Conservation (phyloP, 2,888 invertebrate species). For the Protodeltote pygarga region DNA sequence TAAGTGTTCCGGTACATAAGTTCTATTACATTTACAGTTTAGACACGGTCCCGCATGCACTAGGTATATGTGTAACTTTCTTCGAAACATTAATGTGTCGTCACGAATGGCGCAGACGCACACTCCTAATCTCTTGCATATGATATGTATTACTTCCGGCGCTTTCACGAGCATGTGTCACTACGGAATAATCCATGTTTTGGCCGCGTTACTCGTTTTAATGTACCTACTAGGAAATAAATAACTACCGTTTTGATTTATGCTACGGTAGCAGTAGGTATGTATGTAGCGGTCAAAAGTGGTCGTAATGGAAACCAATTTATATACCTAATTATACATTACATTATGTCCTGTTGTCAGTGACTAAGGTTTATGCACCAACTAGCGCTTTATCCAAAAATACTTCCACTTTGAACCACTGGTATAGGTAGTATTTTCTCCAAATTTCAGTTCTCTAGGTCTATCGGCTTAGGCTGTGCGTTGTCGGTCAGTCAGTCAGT, state of each 20-base stretch:
- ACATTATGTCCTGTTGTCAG: too few relatives aligned
- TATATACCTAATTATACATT: too few relatives aligned
- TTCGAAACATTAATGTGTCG: constrained; percentile 43
- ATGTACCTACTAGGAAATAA: background rate
- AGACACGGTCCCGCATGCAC: constrained; percentile 8
- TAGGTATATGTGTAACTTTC: constrained; percentile 32
- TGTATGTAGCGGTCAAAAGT: too few relatives aligned
- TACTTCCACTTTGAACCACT: too few relatives aligned
- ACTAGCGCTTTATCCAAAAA: too few relatives aligned
- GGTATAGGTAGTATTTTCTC: too few relatives aligned
- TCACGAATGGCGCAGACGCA: constrained; percentile 48
- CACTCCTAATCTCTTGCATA: constrained; percentile 52
- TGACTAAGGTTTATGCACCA: too few relatives aligned
- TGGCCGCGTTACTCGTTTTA: constrained; percentile 1
- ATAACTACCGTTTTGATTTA: background rate
- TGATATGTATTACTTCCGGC: constrained; percentile 61
- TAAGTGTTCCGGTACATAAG: background rate
- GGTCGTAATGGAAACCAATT: too few relatives aligned
- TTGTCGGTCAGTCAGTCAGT: too few relatives aligned
- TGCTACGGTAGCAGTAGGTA: too few relatives aligned
- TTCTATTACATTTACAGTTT: constrained; percentile 8
- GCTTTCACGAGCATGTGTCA: constrained; percentile 59
- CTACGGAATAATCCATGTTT: constrained; percentile 41
- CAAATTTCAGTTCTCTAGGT: too few relatives aligned
- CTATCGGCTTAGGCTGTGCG: too few relatives aligned